These are phyloP conservation scores for Porites divaricata DNA, from an alignment of 92 coral and sea anemone species.

Conservation along the genomic window DNA sequence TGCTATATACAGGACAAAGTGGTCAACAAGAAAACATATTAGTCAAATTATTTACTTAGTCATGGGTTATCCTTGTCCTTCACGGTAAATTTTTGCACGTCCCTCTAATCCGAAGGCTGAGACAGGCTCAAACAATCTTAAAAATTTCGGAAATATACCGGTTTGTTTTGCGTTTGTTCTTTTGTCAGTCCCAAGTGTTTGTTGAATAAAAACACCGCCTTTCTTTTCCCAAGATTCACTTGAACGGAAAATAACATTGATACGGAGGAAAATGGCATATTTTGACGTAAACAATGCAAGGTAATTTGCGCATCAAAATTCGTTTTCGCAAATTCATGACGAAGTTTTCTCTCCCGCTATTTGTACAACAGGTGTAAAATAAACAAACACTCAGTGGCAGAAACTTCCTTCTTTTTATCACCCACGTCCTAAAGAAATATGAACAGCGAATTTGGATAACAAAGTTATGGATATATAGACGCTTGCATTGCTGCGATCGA, in stretches of 20 bases:
- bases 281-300: neutral
- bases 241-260: conserved; percentile 9
- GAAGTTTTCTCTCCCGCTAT: neutral
- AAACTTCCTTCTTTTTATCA: too few relatives aligned
- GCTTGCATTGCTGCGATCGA: neutral
- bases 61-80: neutral
- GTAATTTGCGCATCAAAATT: neutral
- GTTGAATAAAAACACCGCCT: neutral
- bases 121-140: neutral
- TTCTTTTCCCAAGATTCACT: neutral
- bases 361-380: too few relatives aligned
- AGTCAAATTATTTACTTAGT: neutral
- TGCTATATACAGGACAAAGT: too few relatives aligned
- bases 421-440: neutral
- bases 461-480: neutral
- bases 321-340: conserved; percentile 3
- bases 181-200: neutral
- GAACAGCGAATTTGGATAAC: neutral
- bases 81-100: neutral
- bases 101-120: neutral
- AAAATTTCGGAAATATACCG: neutral
- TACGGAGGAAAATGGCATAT: neutral
- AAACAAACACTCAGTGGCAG: neutral
- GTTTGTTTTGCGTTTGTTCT: neutral
- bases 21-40: neutral